Evolutionary conservation across 2,797 vertebrate genomes (phyloP).

Genomic region (Mus spretus): DNA sequence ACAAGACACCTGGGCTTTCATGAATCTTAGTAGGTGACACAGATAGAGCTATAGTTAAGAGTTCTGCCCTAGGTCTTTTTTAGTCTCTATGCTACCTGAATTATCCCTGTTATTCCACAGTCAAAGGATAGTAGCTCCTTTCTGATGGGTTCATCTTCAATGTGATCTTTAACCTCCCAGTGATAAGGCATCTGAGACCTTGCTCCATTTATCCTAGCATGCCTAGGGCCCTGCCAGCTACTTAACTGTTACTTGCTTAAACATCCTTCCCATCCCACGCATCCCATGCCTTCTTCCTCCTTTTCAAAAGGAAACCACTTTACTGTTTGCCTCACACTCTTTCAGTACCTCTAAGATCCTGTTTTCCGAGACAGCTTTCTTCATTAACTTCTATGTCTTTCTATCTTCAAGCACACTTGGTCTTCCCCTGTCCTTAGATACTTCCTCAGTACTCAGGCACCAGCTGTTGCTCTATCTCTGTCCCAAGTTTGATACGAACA

Average conservation of each 20-base stretch:
- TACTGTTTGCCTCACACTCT: not conserved
- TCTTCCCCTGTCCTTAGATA: not conserved
- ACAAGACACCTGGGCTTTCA: not conserved
- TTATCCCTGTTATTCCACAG: not conserved
- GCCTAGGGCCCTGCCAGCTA: not conserved
- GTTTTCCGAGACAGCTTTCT: not conserved
- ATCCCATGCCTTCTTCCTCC: not conserved
- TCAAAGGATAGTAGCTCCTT: not conserved
- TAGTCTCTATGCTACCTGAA: not conserved
- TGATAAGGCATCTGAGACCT: not conserved
- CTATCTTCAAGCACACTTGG: not conserved
- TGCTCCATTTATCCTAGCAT: not conserved
- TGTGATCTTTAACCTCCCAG: not conserved
- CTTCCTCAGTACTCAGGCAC: not conserved
- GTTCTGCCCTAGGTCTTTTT: not conserved
- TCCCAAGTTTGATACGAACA: not conserved
- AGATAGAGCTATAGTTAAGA: not conserved
- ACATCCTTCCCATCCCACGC: not conserved
- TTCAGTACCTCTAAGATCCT: not conserved
- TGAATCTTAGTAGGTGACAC: not conserved
- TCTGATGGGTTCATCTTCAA: not conserved
- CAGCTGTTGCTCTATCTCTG: not conserved
- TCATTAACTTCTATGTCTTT: not conserved
- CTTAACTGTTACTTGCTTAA: not conserved
- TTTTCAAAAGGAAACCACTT: constrained; percentile 38